Evolutionary conservation across 2,888 invertebrate species (phyloP).

Genomic region (Steinernema scapterisci): DNA sequence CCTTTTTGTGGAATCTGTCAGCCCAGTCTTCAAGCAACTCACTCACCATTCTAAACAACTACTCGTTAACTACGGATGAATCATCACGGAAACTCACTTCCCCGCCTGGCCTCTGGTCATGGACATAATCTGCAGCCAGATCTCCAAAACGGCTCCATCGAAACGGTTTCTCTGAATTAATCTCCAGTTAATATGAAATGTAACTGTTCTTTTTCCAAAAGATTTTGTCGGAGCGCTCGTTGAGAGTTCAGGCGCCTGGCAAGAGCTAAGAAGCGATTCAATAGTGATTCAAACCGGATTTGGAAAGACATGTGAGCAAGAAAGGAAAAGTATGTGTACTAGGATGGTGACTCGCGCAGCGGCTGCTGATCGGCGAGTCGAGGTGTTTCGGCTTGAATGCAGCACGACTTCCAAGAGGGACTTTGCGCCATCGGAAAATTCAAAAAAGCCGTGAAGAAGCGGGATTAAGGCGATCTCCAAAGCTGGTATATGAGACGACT

Average conservation of each 20-base stretch:
- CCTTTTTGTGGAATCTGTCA: slow-evolving; percentile 42
- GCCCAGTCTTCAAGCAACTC: slow-evolving; percentile 47
- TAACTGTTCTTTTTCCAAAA: background rate
- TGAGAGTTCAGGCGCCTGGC: slow-evolving; percentile 24
- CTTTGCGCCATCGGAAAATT: background rate
- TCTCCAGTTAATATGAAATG: background rate
- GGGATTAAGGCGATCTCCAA: background rate
- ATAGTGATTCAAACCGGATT: slow-evolving; percentile 30
- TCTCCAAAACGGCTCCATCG: slow-evolving; percentile 86
- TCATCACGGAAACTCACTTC: slow-evolving; percentile 52
- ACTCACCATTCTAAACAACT: slow-evolving; percentile 23
- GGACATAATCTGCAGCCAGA: slow-evolving; percentile 78
- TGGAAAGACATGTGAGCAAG: slow-evolving; percentile 16
- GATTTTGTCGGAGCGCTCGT: background rate
- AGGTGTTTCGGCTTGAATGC: slow-evolving; percentile 1
- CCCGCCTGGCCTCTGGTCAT: slow-evolving; percentile 71
- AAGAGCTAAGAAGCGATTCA: slow-evolving; percentile 28
- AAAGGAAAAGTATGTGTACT: slow-evolving; percentile 30
- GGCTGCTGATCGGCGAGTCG: background rate
- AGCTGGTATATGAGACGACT: too few species aligned
- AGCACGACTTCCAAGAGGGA: background rate
- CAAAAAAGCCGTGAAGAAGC: background rate
- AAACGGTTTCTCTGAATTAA: slow-evolving; percentile 79
- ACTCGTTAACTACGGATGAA: too few species aligned
- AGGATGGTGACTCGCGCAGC: slow-evolving; percentile 23